These are phyloP conservation scores for Syrrhaptes paradoxus DNA, from an alignment of 2,113 vertebrate species.

Conservation along the genomic window DNA sequence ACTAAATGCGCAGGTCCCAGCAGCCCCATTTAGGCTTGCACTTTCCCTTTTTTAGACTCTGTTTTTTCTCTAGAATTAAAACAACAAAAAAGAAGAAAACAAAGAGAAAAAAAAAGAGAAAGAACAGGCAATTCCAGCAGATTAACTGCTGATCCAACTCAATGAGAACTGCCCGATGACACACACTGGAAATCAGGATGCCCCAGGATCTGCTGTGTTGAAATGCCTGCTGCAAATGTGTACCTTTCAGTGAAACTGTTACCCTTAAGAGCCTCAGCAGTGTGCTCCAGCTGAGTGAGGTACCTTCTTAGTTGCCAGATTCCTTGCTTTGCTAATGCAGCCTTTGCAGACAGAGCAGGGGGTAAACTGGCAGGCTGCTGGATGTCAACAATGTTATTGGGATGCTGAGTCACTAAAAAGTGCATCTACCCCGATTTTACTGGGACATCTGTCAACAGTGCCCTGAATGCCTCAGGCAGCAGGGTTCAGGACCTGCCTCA, in stretches of 20 bases:
- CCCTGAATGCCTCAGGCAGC: not conserved
- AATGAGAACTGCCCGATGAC: not conserved
- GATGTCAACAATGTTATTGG: not conserved
- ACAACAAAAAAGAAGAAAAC: not conserved
- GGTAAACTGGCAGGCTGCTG: not conserved
- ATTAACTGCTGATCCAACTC: not conserved
- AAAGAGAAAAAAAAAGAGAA: not conserved
- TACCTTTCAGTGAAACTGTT: not conserved
- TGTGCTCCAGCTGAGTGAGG: not conserved
- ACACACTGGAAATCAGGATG: not conserved
- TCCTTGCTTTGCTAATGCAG: not conserved
- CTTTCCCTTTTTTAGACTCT: not conserved
- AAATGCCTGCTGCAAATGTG: not conserved
- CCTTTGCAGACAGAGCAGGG: not conserved
- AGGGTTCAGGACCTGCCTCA: not conserved
- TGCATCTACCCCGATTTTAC: not conserved
- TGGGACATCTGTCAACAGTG: not conserved
- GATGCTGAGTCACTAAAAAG: not conserved
- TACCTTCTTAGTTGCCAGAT: not conserved
- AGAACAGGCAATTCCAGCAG: not conserved
- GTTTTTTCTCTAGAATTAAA: not conserved
- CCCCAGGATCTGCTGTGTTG: not conserved
- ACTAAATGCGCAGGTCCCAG: not conserved
- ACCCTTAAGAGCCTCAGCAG: not conserved
- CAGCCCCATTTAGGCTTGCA: conserved; percentile 4